Base-by-base conservation (phyloP, 2,797 vertebrate species). In the Phoebastria nigripes region DNA sequence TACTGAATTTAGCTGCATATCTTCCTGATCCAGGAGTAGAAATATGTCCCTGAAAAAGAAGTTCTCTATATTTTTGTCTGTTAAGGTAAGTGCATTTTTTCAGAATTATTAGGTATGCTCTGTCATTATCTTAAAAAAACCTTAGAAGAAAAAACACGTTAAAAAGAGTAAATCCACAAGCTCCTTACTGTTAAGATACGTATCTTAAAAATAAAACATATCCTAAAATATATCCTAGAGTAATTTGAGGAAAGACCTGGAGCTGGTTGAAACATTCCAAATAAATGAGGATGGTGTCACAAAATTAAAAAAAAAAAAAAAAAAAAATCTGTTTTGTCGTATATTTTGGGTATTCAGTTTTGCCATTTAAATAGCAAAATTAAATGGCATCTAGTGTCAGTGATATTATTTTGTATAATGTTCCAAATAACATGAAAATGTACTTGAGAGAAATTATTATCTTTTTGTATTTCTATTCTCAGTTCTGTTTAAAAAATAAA, bases 321-420 rank as follows among this genome's bases (percentile, higher is more conserved):
- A 2, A 1, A 4, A 1, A 11, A 25, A 11, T 6, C 14, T 78
- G 1, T 54, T 88, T 72, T 79, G 11, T 2, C 3, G 12, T 49
- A 17, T 21, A 46, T 41, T 66, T 63, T 26, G 6, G 18, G 2
- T 1, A 3, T 66, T 87, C 17, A 8, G 46, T 79, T 82, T 93
- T 89, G 22, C 15, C 31, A n/a, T 73, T 91, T 82, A 51, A 67
- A 62, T 35, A 66, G 5, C 6, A 62, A 82, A 83, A 72, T 55
- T 44, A 80, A 82, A 49, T 61, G 18, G 3, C 31, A 52, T 41
- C 6, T 89, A 26, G 4, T 54, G 18, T 69, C 25, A 44, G 2
- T 29, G 10, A 8, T 8, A 26, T 73, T 89, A 31, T 59, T 71
- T 71, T 51, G 5, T 56, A 41, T 47, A n/a, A n/a, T 28, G 8